A percentile compares a stretch with the other conserved stretches of the same genome.
Conservation (phyloP, 2,113 vertebrate genomes). For the Tor tambroides region DNA sequence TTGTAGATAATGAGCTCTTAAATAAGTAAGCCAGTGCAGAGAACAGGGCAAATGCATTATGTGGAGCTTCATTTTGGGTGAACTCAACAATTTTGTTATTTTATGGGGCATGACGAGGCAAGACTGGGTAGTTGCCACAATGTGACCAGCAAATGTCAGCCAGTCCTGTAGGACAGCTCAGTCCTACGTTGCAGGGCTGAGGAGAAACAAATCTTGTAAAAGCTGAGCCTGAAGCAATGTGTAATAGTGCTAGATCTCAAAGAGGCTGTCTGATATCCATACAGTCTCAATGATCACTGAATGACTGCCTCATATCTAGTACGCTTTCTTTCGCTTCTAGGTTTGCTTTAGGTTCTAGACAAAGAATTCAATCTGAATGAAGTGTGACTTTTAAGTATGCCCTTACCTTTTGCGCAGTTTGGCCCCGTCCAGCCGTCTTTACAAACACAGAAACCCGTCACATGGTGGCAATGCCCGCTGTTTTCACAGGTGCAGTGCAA, state of each 20-base stretch:
- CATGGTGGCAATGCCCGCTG: slow-evolving; percentile 72
- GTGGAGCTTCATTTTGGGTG: not conserved
- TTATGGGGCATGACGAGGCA: not conserved
- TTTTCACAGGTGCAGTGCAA: slow-evolving; percentile 78
- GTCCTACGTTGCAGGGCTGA: not conserved
- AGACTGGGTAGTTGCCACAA: not conserved
- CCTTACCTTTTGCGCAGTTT: slow-evolving; percentile 77
- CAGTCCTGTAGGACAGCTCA: not conserved
- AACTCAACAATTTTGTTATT: not conserved
- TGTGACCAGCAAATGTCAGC: not conserved
- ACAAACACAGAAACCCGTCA: slow-evolving; percentile 76
- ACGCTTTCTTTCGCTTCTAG: not conserved
- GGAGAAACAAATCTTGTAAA: not conserved
- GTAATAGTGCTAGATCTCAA: not conserved
- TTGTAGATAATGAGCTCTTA: too few relatives aligned
- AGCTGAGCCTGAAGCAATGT: not conserved
- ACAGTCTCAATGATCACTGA: not conserved
- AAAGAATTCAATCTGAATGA: not conserved
- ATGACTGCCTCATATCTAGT: not conserved
- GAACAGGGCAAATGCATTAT: not conserved
- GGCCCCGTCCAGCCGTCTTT: slow-evolving; percentile 76
- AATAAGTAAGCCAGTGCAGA: not conserved
- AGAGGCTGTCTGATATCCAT: not conserved
- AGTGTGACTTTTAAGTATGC: not conserved
- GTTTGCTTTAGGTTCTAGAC: not conserved